Conservation (phyloP, 2,888 invertebrate genomes). For the Athalia rosae region DNA sequence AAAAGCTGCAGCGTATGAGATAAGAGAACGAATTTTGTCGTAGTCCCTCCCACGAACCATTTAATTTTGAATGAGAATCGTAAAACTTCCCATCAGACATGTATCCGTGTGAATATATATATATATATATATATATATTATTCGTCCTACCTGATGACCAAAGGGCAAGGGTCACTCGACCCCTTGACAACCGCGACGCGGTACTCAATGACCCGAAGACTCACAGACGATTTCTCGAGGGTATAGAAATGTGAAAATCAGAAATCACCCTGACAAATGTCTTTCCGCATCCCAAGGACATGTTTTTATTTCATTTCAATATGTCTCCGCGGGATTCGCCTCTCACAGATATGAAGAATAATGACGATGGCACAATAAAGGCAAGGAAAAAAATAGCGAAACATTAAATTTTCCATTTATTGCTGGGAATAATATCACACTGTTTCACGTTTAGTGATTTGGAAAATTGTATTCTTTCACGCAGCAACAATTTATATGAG, state of each 20-base stretch:
- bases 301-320: neutral
- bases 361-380: too few relatives aligned
- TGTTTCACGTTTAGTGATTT: too few relatives aligned
- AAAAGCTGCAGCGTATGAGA: neutral
- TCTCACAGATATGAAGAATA: too few relatives aligned
- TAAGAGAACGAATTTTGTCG: neutral
- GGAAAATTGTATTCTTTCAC: too few relatives aligned
- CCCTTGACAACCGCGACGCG: constrained; percentile 29
- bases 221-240: constrained; percentile 34
- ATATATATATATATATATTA: neutral
- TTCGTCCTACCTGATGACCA: constrained; percentile 29
- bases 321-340: too few relatives aligned
- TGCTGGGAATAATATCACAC: too few relatives aligned
- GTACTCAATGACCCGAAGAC: constrained; percentile 36
- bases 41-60: too few relatives aligned
- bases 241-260: constrained; percentile 26
- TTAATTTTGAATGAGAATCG: too few relatives aligned
- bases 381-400: too few relatives aligned
- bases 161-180: constrained; percentile 35
- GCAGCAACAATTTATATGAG: too few relatives aligned
- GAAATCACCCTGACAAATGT: constrained; percentile 29
- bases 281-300: neutral
- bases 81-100: neutral
- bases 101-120: neutral
- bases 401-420: too few relatives aligned